A percentile compares a stretch with the other conserved stretches of the same genome.
Evolutionary conservation across 2,888 invertebrate genomes (phyloP).

Genomic region (Meiosimyza platycephala): DNA sequence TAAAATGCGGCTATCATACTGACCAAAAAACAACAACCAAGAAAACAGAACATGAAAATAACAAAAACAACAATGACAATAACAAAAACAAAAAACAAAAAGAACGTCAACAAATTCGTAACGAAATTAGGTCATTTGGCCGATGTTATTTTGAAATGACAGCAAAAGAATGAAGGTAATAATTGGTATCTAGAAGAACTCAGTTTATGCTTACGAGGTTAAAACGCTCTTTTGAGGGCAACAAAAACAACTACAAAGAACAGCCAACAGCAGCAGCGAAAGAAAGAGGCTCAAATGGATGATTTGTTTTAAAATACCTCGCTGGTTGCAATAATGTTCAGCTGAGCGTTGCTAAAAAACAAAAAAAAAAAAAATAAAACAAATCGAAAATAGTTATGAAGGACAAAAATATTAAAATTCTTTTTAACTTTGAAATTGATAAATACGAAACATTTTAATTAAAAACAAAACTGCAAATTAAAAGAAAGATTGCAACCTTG

Average conservation of each 20-base stretch:
- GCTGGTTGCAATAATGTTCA: no score
- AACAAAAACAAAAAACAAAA: slow-evolving; percentile 8
- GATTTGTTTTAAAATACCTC: no score
- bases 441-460: no score
- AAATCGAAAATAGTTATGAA: no score
- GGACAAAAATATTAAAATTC: no score
- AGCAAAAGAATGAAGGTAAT: slow-evolving; percentile 32
- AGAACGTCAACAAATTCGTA: slow-evolving; percentile 18
- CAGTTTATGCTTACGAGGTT: slow-evolving; percentile 31
- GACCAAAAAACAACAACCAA: background rate
- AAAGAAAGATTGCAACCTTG: no score
- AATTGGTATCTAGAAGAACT: slow-evolving; percentile 16
- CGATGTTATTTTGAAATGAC: slow-evolving; percentile 33
- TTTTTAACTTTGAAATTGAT: no score
- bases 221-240: slow-evolving; percentile 28
- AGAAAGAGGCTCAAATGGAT: no score
- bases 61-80: slow-evolving; percentile 3
- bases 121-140: slow-evolving; percentile 32
- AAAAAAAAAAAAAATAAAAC: no score
- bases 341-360: no score
- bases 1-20: background rate
- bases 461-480: no score
- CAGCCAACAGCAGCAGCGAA: background rate
- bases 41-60: background rate
- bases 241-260: background rate